phyloP scores from a whole-genome alignment of 2,113 vertebrate genomes.

The Dolichotis patagonum region DNA sequence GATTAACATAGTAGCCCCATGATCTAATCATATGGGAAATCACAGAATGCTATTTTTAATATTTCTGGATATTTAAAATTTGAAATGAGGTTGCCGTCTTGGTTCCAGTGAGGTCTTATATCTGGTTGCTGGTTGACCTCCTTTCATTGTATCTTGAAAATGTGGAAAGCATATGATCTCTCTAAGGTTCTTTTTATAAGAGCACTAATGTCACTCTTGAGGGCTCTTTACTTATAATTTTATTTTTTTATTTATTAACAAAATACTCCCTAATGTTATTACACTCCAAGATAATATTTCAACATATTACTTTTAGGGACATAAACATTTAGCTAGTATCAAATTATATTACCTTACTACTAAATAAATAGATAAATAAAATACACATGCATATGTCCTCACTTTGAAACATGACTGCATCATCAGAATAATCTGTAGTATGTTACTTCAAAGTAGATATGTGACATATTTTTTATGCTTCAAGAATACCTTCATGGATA shows the following conservation, averaged over 20 bases:
- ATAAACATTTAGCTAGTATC: not conserved
- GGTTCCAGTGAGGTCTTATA: rapidly evolving
- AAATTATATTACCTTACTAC: not conserved
- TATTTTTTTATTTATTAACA: not conserved
- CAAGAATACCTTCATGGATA: not conserved
- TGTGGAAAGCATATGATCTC: too few relatives aligned
- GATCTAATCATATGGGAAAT: not conserved
- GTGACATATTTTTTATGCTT: not conserved
- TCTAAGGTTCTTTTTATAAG: not conserved
- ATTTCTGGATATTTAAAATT: not conserved
- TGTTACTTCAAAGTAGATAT: not conserved
- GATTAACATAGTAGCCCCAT: not conserved
- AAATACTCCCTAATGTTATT: not conserved
- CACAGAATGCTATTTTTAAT: not conserved
- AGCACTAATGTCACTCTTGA: not conserved
- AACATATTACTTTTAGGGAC: not conserved
- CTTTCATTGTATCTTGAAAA: not conserved
- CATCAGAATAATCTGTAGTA: not conserved
- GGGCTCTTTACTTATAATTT: not conserved
- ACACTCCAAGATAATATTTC: not conserved
- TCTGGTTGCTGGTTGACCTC: not conserved
- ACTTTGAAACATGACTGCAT: not conserved
- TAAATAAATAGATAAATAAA: not conserved
- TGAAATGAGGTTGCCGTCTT: not conserved
- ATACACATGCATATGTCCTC: not conserved